Conservation (phyloP, 2,113 vertebrate species). For the Fregetta grallaria region DNA sequence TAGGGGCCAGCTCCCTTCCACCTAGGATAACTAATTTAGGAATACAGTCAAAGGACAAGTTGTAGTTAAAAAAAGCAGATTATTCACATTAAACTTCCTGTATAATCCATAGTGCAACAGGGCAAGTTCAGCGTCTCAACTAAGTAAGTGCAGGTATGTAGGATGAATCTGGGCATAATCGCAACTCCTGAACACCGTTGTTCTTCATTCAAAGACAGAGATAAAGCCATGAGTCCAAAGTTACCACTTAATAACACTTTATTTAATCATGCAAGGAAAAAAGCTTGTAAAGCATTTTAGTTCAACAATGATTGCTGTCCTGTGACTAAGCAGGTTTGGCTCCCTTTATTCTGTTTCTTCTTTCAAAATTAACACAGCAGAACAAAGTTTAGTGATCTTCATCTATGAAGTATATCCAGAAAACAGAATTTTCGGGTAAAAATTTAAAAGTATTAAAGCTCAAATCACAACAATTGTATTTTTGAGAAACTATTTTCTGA, state of each 20-base stretch:
- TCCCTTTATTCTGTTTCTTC: background rate
- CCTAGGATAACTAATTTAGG: background rate
- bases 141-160: rapidly evolving
- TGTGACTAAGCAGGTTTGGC: background rate
- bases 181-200: background rate
- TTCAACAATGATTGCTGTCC: background rate
- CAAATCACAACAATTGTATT: background rate
- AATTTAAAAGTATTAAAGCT: background rate
- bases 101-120: rapidly evolving
- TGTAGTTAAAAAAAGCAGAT: background rate
- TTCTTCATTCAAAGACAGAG: background rate
- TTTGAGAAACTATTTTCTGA: background rate
- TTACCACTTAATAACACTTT: background rate
- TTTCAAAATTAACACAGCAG: background rate
- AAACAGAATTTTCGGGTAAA: background rate
- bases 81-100: background rate
- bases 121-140: background rate
- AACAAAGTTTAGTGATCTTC: background rate
- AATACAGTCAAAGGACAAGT: background rate
- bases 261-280: background rate
- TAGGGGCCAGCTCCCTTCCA: background rate
- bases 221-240: background rate
- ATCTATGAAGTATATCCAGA: background rate
- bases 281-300: background rate
- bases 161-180: background rate